Evolutionary conservation across 1,140 invertebrate genomes (phyloP).

Genomic region (Pachyrhynchus sulphureomaculatus): DNA sequence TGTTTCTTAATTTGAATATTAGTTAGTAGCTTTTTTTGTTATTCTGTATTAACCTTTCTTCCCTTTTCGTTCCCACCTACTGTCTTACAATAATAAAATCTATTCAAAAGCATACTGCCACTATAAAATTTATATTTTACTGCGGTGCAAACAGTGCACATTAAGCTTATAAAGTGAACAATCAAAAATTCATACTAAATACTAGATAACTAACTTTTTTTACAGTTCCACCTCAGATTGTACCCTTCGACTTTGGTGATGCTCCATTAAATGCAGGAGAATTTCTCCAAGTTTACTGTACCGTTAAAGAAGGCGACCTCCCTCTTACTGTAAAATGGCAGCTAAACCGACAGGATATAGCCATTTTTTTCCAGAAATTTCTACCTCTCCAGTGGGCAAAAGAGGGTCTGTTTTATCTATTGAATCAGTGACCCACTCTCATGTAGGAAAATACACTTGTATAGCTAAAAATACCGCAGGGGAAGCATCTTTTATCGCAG

Average conservation of each 20-base stretch:
- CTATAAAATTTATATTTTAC: too few species aligned
- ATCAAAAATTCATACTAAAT: too few species aligned
- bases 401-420: constrained; percentile 60
- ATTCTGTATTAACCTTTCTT: too few species aligned
- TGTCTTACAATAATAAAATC: too few species aligned
- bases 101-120: too few species aligned
- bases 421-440: constrained; percentile 68
- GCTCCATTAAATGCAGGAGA: constrained; percentile 68
- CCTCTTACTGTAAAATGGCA: constrained; percentile 63
- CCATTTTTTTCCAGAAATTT: constrained; percentile 40
- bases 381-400: constrained; percentile 40
- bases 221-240: constrained; percentile 66
- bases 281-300: constrained; percentile 71
- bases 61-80: too few species aligned
- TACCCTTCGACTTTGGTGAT: constrained; percentile 66
- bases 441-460: constrained; percentile 66
- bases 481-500: constrained; percentile 39
- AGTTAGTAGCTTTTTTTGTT: background rate
- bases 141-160: too few species aligned
- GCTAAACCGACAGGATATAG: constrained; percentile 57
- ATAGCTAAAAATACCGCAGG: constrained; percentile 70
- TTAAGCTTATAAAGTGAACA: too few species aligned
- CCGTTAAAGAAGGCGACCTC: constrained; percentile 66
- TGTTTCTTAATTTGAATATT: too few species aligned
- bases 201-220: too few species aligned